phyloP scores from a whole-genome alignment of 2,113 vertebrate species.

The Archocentrus centrarchus region DNA sequence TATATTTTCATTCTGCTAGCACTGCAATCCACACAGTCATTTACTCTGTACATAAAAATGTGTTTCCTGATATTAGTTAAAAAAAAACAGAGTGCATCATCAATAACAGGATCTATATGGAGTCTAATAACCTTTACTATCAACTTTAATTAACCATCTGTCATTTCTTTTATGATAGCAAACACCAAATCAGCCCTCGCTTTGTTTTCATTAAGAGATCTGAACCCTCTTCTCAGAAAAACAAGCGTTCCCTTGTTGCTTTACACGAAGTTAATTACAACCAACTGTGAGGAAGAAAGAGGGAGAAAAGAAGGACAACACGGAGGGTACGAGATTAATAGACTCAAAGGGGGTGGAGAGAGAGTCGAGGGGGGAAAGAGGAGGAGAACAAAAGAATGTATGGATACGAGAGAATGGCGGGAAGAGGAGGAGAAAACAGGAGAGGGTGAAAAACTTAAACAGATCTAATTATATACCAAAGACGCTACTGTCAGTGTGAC shows the following conservation, averaged over 20 bases:
- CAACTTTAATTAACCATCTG: conserved; percentile 1
- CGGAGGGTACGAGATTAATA: conserved; percentile 52
- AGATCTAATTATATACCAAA: conserved; percentile 84
- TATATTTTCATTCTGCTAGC: neutral
- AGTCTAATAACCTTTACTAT: neutral
- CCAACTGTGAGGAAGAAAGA: conserved; percentile 58
- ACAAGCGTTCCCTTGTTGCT: conserved; percentile 59
- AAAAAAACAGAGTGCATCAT: neutral
- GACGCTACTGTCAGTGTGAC: conserved; percentile 86
- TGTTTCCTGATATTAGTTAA: neutral
- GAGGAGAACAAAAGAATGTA: conserved; percentile 30
- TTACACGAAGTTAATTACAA: conserved; percentile 64
- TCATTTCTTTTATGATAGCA: conserved; percentile 36
- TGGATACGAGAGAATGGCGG: conserved; percentile 35
- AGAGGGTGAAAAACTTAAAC: conserved; percentile 71
- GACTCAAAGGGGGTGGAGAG: conserved; percentile 28
- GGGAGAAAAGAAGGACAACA: conserved; percentile 70
- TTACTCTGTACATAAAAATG: neutral
- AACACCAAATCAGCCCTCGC: conserved; percentile 16
- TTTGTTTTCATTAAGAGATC: conserved; percentile 3
- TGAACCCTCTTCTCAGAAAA: conserved; percentile 29
- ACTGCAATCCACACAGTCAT: neutral
- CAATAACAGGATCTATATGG: neutral
- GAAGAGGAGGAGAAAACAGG: conserved; percentile 8
- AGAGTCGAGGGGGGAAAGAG: neutral